Percentiles rank a stretch among this genome's conserved stretches.
Evolutionary conservation across 2,113 vertebrate species (phyloP).

Genomic region (Orycteropus afer): DNA sequence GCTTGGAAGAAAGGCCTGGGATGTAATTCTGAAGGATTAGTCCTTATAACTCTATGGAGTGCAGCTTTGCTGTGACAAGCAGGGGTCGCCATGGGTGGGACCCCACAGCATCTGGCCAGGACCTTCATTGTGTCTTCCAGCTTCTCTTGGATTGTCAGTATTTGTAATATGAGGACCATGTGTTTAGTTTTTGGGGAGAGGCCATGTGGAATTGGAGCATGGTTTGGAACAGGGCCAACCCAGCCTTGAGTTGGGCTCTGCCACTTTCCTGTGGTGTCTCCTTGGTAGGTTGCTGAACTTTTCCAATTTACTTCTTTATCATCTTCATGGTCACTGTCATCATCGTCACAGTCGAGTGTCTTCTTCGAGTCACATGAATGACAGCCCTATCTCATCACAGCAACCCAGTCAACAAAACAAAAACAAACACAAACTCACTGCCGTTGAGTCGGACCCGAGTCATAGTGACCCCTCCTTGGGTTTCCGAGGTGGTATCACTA

Average conservation of each 20-base stretch:
- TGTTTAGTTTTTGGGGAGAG: not conserved
- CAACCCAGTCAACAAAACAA: not conserved
- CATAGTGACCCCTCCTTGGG: too few species aligned
- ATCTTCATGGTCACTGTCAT: not conserved
- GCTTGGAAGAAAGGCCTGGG: not conserved
- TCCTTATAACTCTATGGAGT: not conserved
- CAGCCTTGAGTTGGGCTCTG: not conserved
- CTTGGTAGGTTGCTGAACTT: not conserved
- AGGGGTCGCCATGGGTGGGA: not conserved
- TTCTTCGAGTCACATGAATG: not conserved
- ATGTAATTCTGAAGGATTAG: too few species aligned
- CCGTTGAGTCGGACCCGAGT: too few species aligned
- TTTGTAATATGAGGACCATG: not conserved
- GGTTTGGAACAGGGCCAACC: not conserved
- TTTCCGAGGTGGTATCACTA: too few species aligned
- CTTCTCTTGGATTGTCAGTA: not conserved
- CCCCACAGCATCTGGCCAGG: not conserved
- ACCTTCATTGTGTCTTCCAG: not conserved
- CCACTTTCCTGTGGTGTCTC: not conserved
- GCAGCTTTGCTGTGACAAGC: not conserved
- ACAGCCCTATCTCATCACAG: not conserved
- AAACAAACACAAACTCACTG: too few species aligned
- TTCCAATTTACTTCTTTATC: not conserved
- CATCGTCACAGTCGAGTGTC: not conserved
- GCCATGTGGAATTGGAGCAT: not conserved